Evolutionary conservation across 2,888 invertebrate species (phyloP).

Genomic region (Stegana nigrithorax): DNA sequence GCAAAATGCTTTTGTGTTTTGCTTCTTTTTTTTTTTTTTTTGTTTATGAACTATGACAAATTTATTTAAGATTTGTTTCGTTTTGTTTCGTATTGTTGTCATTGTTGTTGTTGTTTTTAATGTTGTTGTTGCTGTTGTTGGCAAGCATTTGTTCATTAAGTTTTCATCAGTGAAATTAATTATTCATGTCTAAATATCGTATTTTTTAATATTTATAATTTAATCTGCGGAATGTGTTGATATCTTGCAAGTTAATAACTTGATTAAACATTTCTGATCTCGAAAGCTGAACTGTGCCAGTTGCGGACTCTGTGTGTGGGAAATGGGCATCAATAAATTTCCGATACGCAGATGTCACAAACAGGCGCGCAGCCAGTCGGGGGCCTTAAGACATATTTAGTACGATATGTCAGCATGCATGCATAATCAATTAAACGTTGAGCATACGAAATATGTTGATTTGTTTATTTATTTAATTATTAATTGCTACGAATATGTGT

Average conservation of each 20-base stretch:
- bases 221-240: constrained; percentile 56
- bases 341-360: too few species aligned
- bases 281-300: background rate
- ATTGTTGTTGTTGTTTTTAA: constrained; percentile 9
- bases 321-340: too few species aligned
- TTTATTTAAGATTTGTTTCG: constrained; percentile 50
- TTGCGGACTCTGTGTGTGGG: constrained; percentile 49
- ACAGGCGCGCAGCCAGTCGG: too few species aligned
- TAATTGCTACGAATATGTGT: too few species aligned
- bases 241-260: constrained; percentile 58
- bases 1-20: too few species aligned
- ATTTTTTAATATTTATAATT: constrained; percentile 52
- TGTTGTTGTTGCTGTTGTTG: too few species aligned
- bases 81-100: constrained; percentile 1
- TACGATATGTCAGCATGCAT: too few species aligned
- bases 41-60: constrained; percentile 58
- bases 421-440: too few species aligned
- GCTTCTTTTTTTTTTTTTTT: constrained; percentile 16
- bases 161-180: constrained; percentile 62
- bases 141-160: constrained; percentile 59
- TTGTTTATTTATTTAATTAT: too few species aligned
- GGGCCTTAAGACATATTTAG: too few species aligned
- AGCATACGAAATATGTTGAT: too few species aligned
- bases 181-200: constrained; percentile 59
- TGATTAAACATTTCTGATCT: constrained; percentile 50